These are phyloP conservation scores for Rhinolophus sinicus DNA, from an alignment of 2,113 vertebrate species.

Conservation along the genomic window DNA sequence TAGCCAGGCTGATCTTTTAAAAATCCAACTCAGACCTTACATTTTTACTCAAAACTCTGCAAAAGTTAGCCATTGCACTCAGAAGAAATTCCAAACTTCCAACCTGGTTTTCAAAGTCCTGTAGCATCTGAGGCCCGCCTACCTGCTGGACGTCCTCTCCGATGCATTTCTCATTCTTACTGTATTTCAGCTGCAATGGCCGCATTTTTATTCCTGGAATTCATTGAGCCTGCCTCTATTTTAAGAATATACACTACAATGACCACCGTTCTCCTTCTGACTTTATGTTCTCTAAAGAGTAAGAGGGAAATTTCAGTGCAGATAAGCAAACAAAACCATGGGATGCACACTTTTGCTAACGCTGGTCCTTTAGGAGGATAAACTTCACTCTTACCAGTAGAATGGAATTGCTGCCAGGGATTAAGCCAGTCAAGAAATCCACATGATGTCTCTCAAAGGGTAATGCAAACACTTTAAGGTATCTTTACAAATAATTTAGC, in stretches of 20 bases:
- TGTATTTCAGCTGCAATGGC: not conserved
- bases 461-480: not conserved
- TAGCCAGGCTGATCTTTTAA: not conserved
- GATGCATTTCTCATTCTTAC: not conserved
- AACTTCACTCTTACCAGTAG: not conserved
- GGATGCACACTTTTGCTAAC: not conserved
- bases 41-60: not conserved
- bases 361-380: not conserved
- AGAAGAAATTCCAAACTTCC: not conserved
- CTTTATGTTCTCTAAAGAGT: not conserved
- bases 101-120: not conserved
- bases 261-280: not conserved
- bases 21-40: not conserved
- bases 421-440: not conserved
- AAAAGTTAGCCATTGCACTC: not conserved
- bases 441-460: not conserved
- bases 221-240: not conserved
- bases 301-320: not conserved
- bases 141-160: not conserved
- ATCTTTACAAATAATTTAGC: not conserved
- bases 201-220: not conserved
- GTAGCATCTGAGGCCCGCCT: not conserved
- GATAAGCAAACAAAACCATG: not conserved
- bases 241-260: not conserved
- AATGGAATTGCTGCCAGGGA: not conserved